Conservation (phyloP, 2,888 invertebrate species). For the Mimas tiliae region DNA sequence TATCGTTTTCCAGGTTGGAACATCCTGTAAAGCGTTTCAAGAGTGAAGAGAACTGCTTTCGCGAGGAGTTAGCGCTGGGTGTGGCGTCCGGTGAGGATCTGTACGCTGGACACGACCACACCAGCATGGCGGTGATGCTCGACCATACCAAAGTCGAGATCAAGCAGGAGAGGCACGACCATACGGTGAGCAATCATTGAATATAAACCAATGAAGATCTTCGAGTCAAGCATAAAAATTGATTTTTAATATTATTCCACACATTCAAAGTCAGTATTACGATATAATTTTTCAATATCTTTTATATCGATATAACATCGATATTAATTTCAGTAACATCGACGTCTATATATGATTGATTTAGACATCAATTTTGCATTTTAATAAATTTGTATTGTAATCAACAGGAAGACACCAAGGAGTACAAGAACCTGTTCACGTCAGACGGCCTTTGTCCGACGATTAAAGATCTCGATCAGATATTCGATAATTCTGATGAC, state of each 20-base stretch:
- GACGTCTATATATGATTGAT: not conserved
- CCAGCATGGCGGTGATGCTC: constrained; percentile 76
- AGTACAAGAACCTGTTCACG: constrained; percentile 91
- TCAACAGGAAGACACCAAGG: constrained; percentile 78
- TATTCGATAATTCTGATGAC: constrained; percentile 96
- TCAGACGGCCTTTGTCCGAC: constrained; percentile 95
- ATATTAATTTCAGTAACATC: not conserved
- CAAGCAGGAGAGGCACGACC: constrained; percentile 86
- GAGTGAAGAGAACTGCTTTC: constrained; percentile 74
- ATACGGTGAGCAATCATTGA: constrained; percentile 35
- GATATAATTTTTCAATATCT: not conserved
- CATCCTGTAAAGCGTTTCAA: constrained; percentile 96
- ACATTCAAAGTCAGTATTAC: not conserved
- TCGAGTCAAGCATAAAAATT: no score
- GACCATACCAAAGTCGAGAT: constrained; percentile 59
- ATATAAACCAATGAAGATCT: no score
- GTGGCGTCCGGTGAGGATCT: constrained; percentile 72
- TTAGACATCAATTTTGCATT: not conserved
- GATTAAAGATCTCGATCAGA: constrained; percentile 95
- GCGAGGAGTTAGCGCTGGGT: constrained; percentile 69
- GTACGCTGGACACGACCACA: constrained; percentile 86
- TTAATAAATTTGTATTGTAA: not conserved
- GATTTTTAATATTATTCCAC: no score
- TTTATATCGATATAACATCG: not conserved
- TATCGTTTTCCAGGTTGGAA: constrained; percentile 87